phyloP scores from a whole-genome alignment of 2,113 vertebrate species.

The Bufo gargarizans region DNA sequence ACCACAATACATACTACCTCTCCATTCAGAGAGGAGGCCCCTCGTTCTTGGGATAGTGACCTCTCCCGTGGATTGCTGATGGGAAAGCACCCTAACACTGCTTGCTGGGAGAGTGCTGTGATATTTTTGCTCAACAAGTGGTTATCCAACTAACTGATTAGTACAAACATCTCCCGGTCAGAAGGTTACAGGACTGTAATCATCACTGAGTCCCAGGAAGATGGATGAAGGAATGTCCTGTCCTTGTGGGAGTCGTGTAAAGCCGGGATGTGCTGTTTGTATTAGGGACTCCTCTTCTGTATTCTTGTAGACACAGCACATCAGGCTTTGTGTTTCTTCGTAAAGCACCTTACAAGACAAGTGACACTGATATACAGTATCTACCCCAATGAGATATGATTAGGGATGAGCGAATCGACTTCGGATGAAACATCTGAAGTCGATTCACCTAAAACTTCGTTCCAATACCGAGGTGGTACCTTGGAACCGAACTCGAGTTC shows the following conservation, averaged over 20 bases:
- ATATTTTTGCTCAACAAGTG: background rate
- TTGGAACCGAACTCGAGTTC: no score
- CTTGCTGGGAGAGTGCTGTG: no score
- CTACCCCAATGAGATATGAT: no score
- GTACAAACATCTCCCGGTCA: background rate
- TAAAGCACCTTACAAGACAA: background rate
- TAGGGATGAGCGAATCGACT: no score
- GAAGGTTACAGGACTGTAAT: background rate
- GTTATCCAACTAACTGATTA: background rate
- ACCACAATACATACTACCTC: no score
- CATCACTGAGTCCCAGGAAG: background rate
- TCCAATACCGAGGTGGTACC: no score
- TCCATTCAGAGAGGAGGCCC: no score
- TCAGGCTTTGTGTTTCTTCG: background rate
- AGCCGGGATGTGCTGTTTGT: background rate
- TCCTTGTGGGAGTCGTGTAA: constrained; percentile 7
- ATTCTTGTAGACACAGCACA: background rate
- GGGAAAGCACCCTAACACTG: no score
- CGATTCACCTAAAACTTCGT: no score
- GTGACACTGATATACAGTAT: background rate
- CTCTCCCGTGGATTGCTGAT: no score
- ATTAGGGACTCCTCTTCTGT: constrained; percentile 11
- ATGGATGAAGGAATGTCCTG: background rate
- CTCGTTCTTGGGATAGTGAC: no score
- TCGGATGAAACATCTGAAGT: no score